phyloP scores from a whole-genome alignment of 2,888 invertebrate genomes.

The Protonemura montana region DNA sequence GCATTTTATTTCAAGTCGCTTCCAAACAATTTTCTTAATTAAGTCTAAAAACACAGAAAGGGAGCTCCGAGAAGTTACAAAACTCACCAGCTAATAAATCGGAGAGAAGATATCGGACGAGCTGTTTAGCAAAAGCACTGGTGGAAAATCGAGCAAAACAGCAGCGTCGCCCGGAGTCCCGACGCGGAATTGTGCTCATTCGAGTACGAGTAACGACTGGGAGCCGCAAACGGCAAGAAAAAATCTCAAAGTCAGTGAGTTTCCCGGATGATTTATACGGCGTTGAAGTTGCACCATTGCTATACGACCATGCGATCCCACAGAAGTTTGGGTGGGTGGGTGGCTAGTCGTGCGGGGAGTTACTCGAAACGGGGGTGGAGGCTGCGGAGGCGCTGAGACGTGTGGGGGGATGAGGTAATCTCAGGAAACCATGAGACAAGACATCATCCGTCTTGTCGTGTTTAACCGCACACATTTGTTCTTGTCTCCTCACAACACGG shows the following conservation, averaged over 20 bases:
- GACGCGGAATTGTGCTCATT: background rate
- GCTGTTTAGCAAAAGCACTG: background rate
- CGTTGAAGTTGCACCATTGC: background rate
- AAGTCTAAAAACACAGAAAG: background rate
- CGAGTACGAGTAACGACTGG: background rate
- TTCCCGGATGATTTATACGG: background rate
- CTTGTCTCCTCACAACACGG: conserved; percentile 38
- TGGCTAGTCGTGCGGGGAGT: background rate
- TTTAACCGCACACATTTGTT: conserved; percentile 35
- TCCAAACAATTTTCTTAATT: background rate
- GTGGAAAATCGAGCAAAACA: background rate
- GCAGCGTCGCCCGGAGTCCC: background rate
- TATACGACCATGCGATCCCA: too few relatives aligned
- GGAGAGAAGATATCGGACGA: background rate
- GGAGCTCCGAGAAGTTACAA: background rate
- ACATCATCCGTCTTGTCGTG: conserved; percentile 46
- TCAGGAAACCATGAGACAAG: conserved; percentile 46
- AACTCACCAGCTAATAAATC: background rate
- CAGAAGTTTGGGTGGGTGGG: background rate
- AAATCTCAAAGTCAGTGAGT: conserved; percentile 7
- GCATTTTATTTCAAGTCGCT: background rate
- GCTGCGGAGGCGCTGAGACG: conserved; percentile 5
- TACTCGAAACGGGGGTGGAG: background rate
- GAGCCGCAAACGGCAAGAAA: background rate
- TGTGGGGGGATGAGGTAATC: conserved; percentile 38